phyloP scores from a whole-genome alignment of 2,113 vertebrate genomes.

The Pangasianodon gigas region DNA sequence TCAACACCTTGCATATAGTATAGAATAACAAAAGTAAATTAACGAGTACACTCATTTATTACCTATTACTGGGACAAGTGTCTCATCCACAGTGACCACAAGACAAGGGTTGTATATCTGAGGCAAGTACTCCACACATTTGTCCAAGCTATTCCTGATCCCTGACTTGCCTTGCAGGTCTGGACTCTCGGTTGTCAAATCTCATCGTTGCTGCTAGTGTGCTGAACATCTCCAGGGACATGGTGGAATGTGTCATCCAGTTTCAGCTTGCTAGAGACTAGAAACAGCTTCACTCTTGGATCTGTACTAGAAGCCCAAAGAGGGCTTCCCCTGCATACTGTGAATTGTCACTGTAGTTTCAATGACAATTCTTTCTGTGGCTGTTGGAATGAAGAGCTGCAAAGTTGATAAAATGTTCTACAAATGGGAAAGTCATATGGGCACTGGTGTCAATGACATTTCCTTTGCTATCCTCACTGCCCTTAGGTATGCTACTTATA shows the following conservation, averaged over 20 bases:
- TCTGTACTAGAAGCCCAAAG: neutral
- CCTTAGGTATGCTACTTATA: neutral
- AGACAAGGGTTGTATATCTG: neutral
- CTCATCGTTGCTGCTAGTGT: neutral
- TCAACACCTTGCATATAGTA: neutral
- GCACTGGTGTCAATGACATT: neutral
- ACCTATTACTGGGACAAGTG: neutral
- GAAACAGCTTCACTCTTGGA: neutral
- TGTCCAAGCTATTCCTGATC: neutral
- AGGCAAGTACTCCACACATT: neutral
- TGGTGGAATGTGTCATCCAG: neutral
- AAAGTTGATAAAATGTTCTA: neutral
- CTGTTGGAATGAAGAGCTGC: neutral
- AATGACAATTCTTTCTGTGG: neutral
- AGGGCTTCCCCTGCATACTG: neutral
- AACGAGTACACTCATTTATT: neutral
- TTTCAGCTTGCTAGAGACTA: neutral
- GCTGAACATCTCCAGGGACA: neutral
- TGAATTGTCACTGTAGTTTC: neutral
- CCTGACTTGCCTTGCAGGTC: neutral
- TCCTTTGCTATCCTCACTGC: neutral
- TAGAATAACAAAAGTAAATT: neutral
- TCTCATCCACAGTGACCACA: neutral
- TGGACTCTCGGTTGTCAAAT: neutral
- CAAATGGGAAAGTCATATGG: neutral